Percentiles rank a stretch among this genome's conserved stretches.
Evolutionary conservation across 2,113 vertebrate species (phyloP).

Genomic region (Perognathus longimembris): DNA sequence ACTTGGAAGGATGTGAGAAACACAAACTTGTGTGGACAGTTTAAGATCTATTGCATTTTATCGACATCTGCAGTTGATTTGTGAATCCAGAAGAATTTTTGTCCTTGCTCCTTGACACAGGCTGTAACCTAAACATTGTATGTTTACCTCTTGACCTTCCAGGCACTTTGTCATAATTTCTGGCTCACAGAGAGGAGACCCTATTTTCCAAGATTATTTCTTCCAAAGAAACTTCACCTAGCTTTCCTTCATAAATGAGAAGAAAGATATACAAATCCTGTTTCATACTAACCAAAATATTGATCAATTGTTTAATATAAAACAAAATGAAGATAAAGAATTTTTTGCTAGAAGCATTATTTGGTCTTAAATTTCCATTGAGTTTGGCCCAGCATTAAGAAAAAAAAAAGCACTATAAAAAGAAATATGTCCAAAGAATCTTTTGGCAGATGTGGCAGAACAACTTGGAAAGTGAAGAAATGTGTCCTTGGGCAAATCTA

Average conservation of each 20-base stretch:
- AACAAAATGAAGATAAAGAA: conserved; percentile 9
- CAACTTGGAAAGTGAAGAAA: neutral
- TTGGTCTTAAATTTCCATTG: conserved; percentile 10
- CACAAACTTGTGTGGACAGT: neutral
- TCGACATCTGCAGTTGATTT: neutral
- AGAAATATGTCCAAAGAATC: conserved; percentile 35
- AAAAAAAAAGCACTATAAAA: conserved; percentile 24
- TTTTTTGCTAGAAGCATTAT: neutral
- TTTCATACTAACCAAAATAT: neutral
- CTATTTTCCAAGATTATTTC: neutral
- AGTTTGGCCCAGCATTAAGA: neutral
- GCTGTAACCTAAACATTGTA: neutral
- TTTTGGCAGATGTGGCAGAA: conserved; percentile 27
- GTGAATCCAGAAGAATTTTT: neutral
- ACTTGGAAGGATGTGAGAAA: neutral
- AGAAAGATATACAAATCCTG: neutral
- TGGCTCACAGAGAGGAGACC: neutral
- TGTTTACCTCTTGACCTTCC: neutral
- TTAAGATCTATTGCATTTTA: neutral
- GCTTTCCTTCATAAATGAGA: neutral
- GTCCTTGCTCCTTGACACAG: neutral
- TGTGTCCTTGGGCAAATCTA: conserved; percentile 1
- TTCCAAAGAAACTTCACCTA: neutral
- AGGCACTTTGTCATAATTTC: neutral
- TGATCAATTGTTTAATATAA: neutral